These are phyloP conservation scores for Silurus glanis DNA, from an alignment of 2,113 vertebrate species.

Conservation along the genomic window DNA sequence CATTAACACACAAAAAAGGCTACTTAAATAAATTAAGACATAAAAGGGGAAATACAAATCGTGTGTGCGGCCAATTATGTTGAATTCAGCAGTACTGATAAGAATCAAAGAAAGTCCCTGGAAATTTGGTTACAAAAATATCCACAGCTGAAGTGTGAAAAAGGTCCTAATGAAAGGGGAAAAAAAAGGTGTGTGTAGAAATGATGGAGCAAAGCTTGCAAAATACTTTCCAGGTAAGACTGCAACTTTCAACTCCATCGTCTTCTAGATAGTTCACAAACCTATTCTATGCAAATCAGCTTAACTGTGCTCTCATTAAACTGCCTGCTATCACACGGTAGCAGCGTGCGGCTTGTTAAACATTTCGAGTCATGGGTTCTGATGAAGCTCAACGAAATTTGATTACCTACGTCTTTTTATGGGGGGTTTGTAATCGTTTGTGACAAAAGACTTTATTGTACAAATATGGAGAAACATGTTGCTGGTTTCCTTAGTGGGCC, in stretches of 20 bases:
- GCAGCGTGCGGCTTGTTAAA: neutral
- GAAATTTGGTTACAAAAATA: neutral
- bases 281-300: neutral
- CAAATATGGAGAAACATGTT: neutral
- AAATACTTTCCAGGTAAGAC: neutral
- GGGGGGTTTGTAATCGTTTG: neutral
- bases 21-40: neutral
- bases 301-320: neutral
- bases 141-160: neutral
- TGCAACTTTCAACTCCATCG: neutral
- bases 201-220: neutral
- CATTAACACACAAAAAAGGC: neutral
- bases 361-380: neutral
- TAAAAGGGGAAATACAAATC: constrained; percentile 62
- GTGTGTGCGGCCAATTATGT: constrained; percentile 71
- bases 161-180: neutral
- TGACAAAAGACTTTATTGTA: neutral
- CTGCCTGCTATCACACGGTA: neutral
- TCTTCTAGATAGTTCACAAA: neutral
- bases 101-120: constrained; percentile 53
- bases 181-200: neutral
- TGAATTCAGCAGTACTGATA: constrained; percentile 69
- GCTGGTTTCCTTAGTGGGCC: neutral
- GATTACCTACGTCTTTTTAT: neutral
- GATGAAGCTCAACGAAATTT: neutral